Conservation (phyloP, 2,888 invertebrate species). For the Sarcophaga carnaria region DNA sequence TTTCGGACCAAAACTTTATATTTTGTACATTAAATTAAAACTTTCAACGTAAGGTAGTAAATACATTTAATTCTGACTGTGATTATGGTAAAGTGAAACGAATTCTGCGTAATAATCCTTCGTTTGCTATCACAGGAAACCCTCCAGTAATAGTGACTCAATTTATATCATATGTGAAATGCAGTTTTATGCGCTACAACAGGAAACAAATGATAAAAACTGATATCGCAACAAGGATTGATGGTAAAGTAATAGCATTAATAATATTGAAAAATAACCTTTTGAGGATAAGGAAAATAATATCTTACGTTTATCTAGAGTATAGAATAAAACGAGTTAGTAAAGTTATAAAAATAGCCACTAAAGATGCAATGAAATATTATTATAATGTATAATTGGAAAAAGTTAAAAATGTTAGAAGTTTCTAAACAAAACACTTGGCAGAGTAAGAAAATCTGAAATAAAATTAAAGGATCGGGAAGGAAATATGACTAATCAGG, state of each 20-base stretch:
- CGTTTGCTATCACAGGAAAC: no score
- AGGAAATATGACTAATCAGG: background rate
- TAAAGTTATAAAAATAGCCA: conserved; percentile 15
- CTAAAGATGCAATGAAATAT: background rate
- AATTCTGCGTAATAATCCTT: no score
- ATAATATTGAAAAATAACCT: background rate
- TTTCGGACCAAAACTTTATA: no score
- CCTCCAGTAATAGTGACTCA: no score
- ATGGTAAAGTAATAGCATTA: background rate
- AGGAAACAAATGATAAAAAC: background rate
- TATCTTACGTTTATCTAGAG: background rate
- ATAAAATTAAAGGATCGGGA: conserved; percentile 14
- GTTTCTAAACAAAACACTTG: background rate
- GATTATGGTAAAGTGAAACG: no score
- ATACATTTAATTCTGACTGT: no score
- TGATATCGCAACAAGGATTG: background rate
- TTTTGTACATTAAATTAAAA: no score
- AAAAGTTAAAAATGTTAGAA: background rate
- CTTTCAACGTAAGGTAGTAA: no score
- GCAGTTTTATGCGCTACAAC: background rate
- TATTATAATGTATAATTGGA: background rate
- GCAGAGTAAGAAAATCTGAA: background rate
- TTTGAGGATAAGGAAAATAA: background rate
- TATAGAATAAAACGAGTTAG: background rate
- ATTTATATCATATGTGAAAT: conserved; percentile 18